Conservation (phyloP, 2,113 vertebrate species). For the Sakesphorus luctuosus region DNA sequence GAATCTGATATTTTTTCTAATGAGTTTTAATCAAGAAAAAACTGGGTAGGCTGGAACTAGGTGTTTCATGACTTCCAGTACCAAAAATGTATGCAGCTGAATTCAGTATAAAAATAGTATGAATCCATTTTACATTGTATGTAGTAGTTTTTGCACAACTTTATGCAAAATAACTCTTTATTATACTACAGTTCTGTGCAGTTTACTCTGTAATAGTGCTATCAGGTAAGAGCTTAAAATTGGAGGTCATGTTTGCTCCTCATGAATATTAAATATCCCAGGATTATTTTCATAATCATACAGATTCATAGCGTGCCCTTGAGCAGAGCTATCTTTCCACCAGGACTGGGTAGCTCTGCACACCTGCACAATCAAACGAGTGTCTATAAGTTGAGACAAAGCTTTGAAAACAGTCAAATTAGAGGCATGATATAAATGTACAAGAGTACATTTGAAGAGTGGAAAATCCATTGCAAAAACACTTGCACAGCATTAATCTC, state of each 20-base stretch:
- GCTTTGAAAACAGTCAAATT: slow-evolving; percentile 36
- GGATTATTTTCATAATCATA: slow-evolving; percentile 42
- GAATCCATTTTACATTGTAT: slow-evolving; percentile 2
- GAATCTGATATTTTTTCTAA: not conserved
- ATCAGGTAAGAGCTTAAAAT: slow-evolving; percentile 37
- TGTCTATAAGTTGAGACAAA: not conserved
- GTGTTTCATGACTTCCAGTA: not conserved
- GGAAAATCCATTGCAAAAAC: not conserved
- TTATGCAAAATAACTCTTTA: slow-evolving; percentile 35
- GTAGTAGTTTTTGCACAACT: slow-evolving; percentile 29
- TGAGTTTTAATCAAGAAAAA: slow-evolving; percentile 20
- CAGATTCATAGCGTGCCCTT: not conserved
- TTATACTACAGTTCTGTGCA: slow-evolving; percentile 1
- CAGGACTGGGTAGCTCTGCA: not conserved
- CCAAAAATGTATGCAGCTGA: not conserved
- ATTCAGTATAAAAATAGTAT: slow-evolving; percentile 37
- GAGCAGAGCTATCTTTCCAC: not conserved
- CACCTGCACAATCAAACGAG: not conserved
- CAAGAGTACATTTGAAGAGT: not conserved
- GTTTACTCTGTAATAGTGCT: slow-evolving; percentile 12
- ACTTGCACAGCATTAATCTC: not conserved
- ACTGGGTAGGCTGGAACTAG: not conserved
- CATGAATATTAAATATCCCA: slow-evolving; percentile 47
- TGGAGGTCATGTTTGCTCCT: slow-evolving; percentile 41
- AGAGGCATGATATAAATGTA: not conserved